Base-by-base conservation (phyloP, 2,113 vertebrate species). In the Notiomystis cincta region DNA sequence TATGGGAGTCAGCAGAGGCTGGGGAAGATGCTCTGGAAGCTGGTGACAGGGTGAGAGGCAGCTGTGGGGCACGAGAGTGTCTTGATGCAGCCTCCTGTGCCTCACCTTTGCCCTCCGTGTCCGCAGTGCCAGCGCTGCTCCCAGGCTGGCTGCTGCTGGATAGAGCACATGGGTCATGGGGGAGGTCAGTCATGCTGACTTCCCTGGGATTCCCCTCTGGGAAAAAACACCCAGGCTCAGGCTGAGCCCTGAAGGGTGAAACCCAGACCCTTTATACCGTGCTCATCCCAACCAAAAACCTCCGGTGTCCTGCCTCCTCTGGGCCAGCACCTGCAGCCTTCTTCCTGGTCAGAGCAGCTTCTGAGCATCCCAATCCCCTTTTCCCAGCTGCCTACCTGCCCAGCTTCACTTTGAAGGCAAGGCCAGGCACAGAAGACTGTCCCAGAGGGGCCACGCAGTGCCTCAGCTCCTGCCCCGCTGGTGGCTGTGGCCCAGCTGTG, bases 41-140 rank as follows among this genome's bases (percentile, higher is more conserved):
- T 0, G 8, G 19, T 15, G 33, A 51, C 31, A 53, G n/a, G 16
- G 21, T 20, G 35, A 51, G 30, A 44, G n/a, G 73, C 42, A 64
- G 62, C 54, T 77, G 48, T 60, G 58, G 53, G 47, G 53, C 40
- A 61, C 1, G 0, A 10, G 14, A 27, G 48, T 15, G 15, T 19
- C n/a, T 27, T 18, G 45, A 31, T 7, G 24, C 54, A 62, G 22
- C 5, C 62, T 30, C 50, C 37, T 15, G 33, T 30, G 25, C 31
- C 19, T 45, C 33, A 18, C 14, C 42, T 84, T 8, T 48, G 33
- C 23, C 12, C 40, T 44, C 38, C 35, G 5, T 1, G 3, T 9
- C 66, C 0, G 0, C 69, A 45, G 60, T 17, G 40, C 16, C 47
- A 4, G 33, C 0, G 0, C 82, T 1, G 4, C 42, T 73, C 25